Evolutionary conservation across 2,888 invertebrate genomes (phyloP).

Genomic region (Aporophyla lueneburgensis): DNA sequence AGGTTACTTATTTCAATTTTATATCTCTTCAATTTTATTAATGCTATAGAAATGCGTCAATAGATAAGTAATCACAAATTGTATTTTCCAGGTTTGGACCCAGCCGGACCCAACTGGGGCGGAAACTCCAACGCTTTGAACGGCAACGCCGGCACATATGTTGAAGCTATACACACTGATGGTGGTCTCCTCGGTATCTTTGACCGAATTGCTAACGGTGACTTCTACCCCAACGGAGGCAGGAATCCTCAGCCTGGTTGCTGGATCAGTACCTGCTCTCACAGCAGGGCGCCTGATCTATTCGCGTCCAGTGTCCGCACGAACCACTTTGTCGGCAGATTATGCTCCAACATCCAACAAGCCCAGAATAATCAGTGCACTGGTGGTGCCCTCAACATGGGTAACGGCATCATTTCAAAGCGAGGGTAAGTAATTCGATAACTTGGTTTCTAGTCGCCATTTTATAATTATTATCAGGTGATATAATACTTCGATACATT

Average conservation of each 20-base stretch:
- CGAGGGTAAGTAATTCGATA: conserved; percentile 26
- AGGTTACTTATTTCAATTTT: conserved; percentile 67
- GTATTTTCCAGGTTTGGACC: conserved; percentile 71
- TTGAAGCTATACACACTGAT: conserved; percentile 83
- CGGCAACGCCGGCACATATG: conserved; percentile 72
- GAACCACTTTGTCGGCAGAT: conserved; percentile 75
- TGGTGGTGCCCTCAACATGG: conserved; percentile 28
- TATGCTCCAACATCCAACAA: conserved; percentile 71
- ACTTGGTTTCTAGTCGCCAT: not conserved
- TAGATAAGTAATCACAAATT: not conserved
- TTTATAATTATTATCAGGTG: no score
- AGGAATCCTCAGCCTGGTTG: conserved; percentile 81
- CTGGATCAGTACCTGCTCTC: conserved; percentile 77
- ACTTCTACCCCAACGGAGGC: conserved; percentile 84
- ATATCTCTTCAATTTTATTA: not conserved
- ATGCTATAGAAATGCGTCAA: not conserved
- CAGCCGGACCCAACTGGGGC: conserved; percentile 80
- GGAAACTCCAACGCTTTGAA: conserved; percentile 72
- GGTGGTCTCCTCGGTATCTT: conserved; percentile 77
- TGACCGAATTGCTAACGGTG: conserved; percentile 70
- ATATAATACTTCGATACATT: no score
- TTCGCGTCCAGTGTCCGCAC: conserved; percentile 77
- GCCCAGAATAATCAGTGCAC: conserved; percentile 55
- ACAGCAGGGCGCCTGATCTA: conserved; percentile 74
- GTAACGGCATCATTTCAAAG: conserved; percentile 34